A percentile compares a stretch with the other conserved stretches of the same genome.
phyloP scores from a whole-genome alignment of 2,113 vertebrate genomes.

The Heteronetta atricapilla region DNA sequence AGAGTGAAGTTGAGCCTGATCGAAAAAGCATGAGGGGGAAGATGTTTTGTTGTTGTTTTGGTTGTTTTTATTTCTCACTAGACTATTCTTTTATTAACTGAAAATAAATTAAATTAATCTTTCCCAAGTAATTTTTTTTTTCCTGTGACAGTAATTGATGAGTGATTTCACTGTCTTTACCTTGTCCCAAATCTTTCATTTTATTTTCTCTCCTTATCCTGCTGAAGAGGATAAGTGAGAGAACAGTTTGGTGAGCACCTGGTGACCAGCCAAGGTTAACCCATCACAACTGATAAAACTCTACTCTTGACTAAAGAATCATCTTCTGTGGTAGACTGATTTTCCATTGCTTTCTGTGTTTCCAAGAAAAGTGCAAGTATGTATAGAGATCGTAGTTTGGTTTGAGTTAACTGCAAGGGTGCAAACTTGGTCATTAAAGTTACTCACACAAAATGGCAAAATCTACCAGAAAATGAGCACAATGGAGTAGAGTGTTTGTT shows the following conservation, averaged over 20 bases:
- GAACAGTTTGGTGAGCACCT: neutral
- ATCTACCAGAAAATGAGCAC: neutral
- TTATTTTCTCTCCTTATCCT: neutral
- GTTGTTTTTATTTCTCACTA: neutral
- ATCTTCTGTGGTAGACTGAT: neutral
- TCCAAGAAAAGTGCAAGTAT: neutral
- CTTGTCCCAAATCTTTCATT: neutral
- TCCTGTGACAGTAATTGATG: neutral
- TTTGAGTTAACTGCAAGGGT: neutral
- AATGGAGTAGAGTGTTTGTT: neutral
- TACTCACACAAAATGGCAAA: neutral
- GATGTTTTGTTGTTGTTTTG: neutral
- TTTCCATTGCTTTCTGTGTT: neutral
- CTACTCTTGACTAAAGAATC: neutral
- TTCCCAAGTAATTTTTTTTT: neutral
- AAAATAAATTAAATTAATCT: neutral
- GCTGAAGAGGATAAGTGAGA: neutral
- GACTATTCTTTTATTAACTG: neutral
- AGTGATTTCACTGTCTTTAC: neutral
- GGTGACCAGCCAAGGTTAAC: neutral
- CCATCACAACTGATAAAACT: neutral
- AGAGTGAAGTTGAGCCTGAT: neutral
- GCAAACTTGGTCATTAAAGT: neutral
- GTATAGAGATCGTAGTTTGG: neutral
- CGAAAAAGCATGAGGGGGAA: neutral